Evolutionary conservation across 2,797 vertebrate genomes (phyloP), one percentile per base, ranked within the genome.

Genomic region (Okamejei kenojei): DNA sequence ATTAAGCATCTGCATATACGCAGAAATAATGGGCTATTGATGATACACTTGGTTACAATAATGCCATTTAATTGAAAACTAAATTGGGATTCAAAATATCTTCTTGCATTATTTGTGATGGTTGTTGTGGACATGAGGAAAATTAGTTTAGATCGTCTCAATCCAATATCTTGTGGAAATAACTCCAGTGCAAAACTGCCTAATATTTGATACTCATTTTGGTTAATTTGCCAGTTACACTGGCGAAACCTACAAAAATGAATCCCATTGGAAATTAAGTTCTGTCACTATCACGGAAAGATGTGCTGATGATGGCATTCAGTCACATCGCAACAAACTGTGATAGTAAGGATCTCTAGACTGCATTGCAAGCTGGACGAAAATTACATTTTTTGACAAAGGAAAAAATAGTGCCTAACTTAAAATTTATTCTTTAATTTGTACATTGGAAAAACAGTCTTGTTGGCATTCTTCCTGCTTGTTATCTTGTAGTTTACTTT

Each of bases 371-470:
- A 35, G 65, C 84, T 63, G 35, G 78, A 17, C 61, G 1, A 23
- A 88, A 88, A 68, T 65, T 68, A 65, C 29, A 32, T 35, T 65
- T 73, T 88, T 88, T 88, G 84, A 88, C 61, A 88, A 88, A 23
- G n/a, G 63, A 65, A 63, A 65, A 65, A 88, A 68, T 68, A 68
- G 15, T 88, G 3, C 84, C 7, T 9, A 35, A 15, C n/a, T 88
- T 88, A 88, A 35, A 68, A 88, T 65, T 88, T 32, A 88, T 61
- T 68, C 84, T 88, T 88, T 88, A 88, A 68, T 88, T 88, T 35
- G 61, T 68, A 32, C n/a, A 63, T 65, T 35, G 61, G 82, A 32
- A 63, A 86, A 86, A 86, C 61, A 15, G 61, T 35, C 11, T 63
- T 88, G 84, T 88, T 6, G 58, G 58, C 58, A 86, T 32, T 88